Evolutionary conservation across 2,888 invertebrate genomes (phyloP).

Genomic region (Pegoplata infirma): DNA sequence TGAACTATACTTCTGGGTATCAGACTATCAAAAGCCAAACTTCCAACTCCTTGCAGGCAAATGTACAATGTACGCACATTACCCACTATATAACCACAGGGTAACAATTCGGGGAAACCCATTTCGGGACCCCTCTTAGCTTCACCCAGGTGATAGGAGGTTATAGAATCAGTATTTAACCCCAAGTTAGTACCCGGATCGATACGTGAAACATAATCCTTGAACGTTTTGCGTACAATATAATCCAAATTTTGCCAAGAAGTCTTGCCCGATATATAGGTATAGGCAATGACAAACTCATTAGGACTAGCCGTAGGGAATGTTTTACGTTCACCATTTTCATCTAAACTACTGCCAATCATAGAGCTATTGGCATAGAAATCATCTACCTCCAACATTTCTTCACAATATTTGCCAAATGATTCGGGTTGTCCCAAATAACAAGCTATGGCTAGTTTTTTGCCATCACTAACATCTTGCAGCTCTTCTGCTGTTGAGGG

Average conservation of each 20-base stretch:
- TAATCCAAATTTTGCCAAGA: constrained; percentile 97
- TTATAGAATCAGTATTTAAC: constrained; percentile 90
- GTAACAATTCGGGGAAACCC: constrained; percentile 92
- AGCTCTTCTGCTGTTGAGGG: constrained; percentile 80
- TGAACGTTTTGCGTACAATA: constrained; percentile 93
- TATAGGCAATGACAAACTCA: constrained; percentile 91
- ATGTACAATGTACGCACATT: constrained; percentile 92
- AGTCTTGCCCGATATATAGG: constrained; percentile 94
- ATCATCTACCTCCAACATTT: constrained; percentile 83
- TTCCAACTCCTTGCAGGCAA: constrained; percentile 91
- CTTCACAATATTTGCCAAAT: constrained; percentile 84
- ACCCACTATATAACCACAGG: constrained; percentile 95
- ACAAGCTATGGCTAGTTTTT: constrained; percentile 91
- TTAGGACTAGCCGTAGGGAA: constrained; percentile 82
- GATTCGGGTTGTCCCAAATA: constrained; percentile 91
- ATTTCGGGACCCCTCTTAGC: constrained; percentile 88
- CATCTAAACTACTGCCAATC: constrained; percentile 75
- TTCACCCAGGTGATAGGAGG: constrained; percentile 96
- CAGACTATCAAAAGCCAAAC: constrained; percentile 95
- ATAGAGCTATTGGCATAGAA: constrained; percentile 80
- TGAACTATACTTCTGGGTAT: constrained; percentile 98
- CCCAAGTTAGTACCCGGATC: constrained; percentile 95
- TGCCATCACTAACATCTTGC: constrained; percentile 88
- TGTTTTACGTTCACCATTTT: constrained; percentile 76
- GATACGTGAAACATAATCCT: constrained; percentile 94